These are phyloP conservation scores for Orussus abietinus DNA, from an alignment of 1,140 invertebrate genomes.

Conservation along the genomic window DNA sequence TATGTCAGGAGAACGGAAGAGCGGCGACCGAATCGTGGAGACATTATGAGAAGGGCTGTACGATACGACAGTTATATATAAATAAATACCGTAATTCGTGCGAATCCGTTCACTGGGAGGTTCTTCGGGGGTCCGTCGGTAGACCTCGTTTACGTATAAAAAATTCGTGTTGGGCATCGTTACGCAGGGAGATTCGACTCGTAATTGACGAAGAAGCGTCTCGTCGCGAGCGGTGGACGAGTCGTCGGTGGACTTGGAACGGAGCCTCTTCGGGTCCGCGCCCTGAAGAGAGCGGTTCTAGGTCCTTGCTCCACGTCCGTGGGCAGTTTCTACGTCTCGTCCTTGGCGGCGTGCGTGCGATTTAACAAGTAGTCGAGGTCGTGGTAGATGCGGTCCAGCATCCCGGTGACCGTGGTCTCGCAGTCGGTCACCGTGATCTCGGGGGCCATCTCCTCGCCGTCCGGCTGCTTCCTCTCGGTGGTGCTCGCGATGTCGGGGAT, in stretches of 20 bases:
- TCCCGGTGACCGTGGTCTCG: slow-evolving; percentile 47
- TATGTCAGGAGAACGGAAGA: slow-evolving; percentile 28
- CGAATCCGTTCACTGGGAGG: no score
- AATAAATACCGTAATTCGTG: slow-evolving; percentile 49
- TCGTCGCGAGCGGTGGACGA: no score
- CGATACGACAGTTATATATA: slow-evolving; percentile 46
- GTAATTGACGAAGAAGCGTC: no score
- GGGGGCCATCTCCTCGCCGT: slow-evolving; percentile 45
- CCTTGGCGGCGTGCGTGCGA: slow-evolving; percentile 51
- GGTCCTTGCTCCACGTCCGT: neutral
- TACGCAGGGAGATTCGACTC: no score
- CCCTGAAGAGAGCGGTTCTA: neutral
- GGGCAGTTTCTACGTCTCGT: neutral
- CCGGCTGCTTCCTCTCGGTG: slow-evolving; percentile 43
- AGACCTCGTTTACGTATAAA: no score
- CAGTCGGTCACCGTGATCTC: slow-evolving; percentile 34
- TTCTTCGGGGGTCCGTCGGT: no score
- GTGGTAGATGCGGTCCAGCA: slow-evolving; percentile 69
- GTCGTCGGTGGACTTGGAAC: no score
- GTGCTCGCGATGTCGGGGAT: slow-evolving; percentile 51
- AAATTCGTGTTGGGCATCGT: no score
- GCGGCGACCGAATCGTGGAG: slow-evolving; percentile 44
- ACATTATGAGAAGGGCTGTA: slow-evolving; percentile 50
- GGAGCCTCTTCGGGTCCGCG: no score
- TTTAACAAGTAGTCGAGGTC: slow-evolving; percentile 73